Percentiles rank a stretch among this genome's conserved stretches.
These are phyloP conservation scores for Epistrophe eligans DNA, from an alignment of 2,888 invertebrate genomes.

Conservation along the genomic window DNA sequence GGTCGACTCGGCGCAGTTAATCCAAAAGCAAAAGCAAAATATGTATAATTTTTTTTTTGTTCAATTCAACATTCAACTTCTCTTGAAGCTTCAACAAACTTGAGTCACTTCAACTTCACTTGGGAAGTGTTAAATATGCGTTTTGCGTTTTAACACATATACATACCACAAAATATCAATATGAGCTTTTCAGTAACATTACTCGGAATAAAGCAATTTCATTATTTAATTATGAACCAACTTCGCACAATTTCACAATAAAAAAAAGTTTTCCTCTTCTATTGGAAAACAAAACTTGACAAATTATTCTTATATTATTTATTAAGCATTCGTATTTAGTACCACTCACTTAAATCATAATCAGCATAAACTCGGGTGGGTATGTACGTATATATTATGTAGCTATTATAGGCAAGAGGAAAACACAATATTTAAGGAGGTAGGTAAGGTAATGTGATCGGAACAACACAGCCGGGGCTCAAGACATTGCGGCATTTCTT, in stretches of 20 bases:
- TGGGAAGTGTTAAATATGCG: constrained; percentile 29
- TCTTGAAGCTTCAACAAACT: constrained; percentile 10
- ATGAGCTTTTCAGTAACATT: constrained; percentile 34
- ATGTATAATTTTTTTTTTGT: constrained; percentile 11
- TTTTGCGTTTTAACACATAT: constrained; percentile 26
- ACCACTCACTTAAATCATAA: background rate
- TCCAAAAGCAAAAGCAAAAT: constrained; percentile 26
- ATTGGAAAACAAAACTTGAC: constrained; percentile 6
- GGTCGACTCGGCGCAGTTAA: constrained; percentile 29
- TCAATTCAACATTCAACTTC: constrained; percentile 28
- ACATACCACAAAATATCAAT: constrained; percentile 22
- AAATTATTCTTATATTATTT: background rate
- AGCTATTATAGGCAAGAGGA: background rate
- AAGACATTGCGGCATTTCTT: constrained; percentile 1
- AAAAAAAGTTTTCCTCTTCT: constrained; percentile 11
- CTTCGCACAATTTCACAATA: constrained; percentile 30
- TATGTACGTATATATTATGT: constrained; percentile 3
- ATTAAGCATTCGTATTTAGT: background rate
- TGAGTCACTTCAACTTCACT: constrained; percentile 34
- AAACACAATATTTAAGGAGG: constrained; percentile 11
- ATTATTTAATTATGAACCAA: constrained; percentile 38
- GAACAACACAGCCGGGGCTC: background rate
- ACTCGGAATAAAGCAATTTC: constrained; percentile 7
- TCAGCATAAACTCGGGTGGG: background rate
- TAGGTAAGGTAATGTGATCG: constrained; percentile 12